These are phyloP conservation scores for Sesamia inferens DNA, from an alignment of 2,888 invertebrate species.

Conservation along the genomic window DNA sequence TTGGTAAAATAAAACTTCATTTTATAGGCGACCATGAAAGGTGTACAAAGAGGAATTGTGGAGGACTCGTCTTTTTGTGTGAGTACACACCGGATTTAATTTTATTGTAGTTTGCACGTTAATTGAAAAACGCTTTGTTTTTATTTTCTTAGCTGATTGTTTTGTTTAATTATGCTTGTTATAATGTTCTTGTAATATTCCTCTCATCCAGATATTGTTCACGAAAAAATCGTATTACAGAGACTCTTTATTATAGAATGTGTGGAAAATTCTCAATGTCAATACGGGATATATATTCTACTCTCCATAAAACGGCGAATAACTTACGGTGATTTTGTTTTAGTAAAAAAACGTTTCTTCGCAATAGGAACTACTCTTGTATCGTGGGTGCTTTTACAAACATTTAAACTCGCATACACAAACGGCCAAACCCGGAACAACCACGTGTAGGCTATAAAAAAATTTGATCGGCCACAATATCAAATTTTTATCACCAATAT, in stretches of 20 bases:
- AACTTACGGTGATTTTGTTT: neutral
- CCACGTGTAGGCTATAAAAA: too few species aligned
- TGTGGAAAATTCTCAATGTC: neutral
- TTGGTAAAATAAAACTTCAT: slow-evolving; percentile 18
- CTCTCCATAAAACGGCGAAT: neutral
- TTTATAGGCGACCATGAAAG: slow-evolving; percentile 1
- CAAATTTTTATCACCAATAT: too few species aligned
- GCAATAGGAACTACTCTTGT: neutral
- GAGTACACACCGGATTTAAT: slow-evolving; percentile 3
- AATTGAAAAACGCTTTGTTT: slow-evolving; percentile 15
- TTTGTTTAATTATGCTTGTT: neutral
- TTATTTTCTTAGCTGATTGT: neutral
- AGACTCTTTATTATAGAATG: neutral
- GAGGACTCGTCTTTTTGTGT: neutral
- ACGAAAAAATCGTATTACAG: neutral
- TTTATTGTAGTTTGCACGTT: slow-evolving; percentile 16
- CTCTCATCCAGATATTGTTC: neutral
- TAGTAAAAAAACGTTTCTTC: too few species aligned
- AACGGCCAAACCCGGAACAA: too few species aligned
- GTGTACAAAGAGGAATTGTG: slow-evolving; percentile 8
- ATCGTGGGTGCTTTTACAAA: neutral
- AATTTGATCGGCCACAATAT: too few species aligned
- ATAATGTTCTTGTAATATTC: neutral
- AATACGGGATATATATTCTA: neutral
- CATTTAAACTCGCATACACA: neutral